A percentile compares a stretch with the other conserved stretches of the same genome.
phyloP scores from a whole-genome alignment of 2,888 invertebrate genomes.

The Tinea semifulvella region DNA sequence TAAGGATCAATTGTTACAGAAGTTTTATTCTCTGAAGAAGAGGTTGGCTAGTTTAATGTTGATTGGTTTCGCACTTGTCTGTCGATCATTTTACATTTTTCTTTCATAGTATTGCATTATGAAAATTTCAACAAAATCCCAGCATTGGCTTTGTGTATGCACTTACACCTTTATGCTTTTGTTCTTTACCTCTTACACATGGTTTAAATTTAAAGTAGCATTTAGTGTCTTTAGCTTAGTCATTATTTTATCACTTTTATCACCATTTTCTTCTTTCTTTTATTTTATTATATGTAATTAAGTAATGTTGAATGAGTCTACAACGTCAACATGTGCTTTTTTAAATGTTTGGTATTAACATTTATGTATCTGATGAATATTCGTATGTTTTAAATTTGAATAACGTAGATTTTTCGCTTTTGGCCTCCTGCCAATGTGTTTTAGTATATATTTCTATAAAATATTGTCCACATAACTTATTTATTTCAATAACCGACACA shows the following conservation, averaged over 20 bases:
- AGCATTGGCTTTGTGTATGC: conserved; percentile 49
- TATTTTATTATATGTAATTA: too few relatives aligned
- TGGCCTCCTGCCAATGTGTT: too few relatives aligned
- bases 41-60: conserved; percentile 2
- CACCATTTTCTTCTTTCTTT: not conserved
- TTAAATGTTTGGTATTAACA: too few relatives aligned
- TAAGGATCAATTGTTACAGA: not conserved
- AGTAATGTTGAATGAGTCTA: too few relatives aligned
- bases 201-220: not conserved
- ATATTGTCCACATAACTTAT: too few relatives aligned
- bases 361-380: too few relatives aligned
- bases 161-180: conserved; percentile 51
- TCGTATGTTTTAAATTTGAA: too few relatives aligned
- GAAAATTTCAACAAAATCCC: conserved; percentile 27
- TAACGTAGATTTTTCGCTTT: too few relatives aligned
- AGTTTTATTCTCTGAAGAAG: conserved; percentile 1
- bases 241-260: not conserved
- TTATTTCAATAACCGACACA: too few relatives aligned
- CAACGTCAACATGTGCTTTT: too few relatives aligned
- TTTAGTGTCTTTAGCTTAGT: not conserved
- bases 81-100: conserved; percentile 10
- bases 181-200: conserved; percentile 21
- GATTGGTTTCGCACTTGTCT: conserved; percentile 12
- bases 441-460: too few relatives aligned
- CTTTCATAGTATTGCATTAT: conserved; percentile 18